Percentiles rank a stretch among this genome's conserved stretches.
These are phyloP conservation scores for Rhea americana DNA, from an alignment of 2,113 vertebrate species.

Conservation along the genomic window DNA sequence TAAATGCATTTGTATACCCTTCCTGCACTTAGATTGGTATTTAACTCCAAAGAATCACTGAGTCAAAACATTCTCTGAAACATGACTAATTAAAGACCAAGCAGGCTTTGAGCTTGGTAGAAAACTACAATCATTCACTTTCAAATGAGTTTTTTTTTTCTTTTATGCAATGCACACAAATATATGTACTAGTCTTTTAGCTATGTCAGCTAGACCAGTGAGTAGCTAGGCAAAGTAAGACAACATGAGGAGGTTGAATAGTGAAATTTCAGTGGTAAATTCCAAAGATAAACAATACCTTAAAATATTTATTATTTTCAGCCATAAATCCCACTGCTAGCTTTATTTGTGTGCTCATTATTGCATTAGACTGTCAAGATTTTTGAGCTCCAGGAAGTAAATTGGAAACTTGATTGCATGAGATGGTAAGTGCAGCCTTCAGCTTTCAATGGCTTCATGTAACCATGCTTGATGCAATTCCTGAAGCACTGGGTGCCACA, in stretches of 20 bases:
- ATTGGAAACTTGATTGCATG: not conserved
- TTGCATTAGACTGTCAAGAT: not conserved
- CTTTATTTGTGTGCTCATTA: not conserved
- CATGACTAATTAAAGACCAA: not conserved
- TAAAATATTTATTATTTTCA: not conserved
- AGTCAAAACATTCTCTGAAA: constrained; percentile 45
- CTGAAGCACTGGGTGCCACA: not conserved
- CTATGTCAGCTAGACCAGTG: not conserved
- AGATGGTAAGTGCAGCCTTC: not conserved
- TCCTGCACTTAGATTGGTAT: constrained; percentile 47
- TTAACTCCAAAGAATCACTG: not conserved
- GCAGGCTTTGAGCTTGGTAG: not conserved
- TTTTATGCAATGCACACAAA: not conserved
- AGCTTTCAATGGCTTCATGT: not conserved
- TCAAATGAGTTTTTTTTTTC: not conserved
- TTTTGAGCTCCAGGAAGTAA: not conserved
- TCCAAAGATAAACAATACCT: not conserved
- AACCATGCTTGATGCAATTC: not conserved
- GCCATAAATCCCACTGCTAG: not conserved
- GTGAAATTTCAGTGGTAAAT: not conserved
- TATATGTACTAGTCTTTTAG: not conserved
- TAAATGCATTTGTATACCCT: constrained; percentile 34
- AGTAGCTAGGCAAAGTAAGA: not conserved
- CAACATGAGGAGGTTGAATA: not conserved
- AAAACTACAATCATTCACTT: constrained; percentile 33